Evolutionary conservation across 2,113 vertebrate genomes (phyloP), one percentile per base, ranked within the genome.

Genomic region (Pachypanchax playfairii): DNA sequence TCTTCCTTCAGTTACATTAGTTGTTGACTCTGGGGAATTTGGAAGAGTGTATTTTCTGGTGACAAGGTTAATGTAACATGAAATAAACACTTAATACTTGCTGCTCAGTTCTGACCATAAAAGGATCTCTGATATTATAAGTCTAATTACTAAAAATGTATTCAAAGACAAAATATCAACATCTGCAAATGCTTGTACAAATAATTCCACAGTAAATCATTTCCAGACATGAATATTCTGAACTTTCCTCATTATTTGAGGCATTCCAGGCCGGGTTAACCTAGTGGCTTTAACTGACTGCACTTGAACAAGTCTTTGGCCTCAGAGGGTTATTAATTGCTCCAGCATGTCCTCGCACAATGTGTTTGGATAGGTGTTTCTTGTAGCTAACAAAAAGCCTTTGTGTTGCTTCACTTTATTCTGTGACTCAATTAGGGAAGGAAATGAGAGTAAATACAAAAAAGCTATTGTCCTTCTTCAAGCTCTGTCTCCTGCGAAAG

Each of bases 321-420:
- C 80, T 79, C 65, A 24, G 65, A 79, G 83, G 73, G 82, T 88
- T 89, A 92, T 90, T 91, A 91, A 91, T 88, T 87, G 85, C 77
- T 76, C 71, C 82, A 88, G 77, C 77, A 85, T 87, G 82, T 78
- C 82, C 80, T 88, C 72, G 70, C 84, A 89, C 90, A 80, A 80
- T 90, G 82, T 93, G 92, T 95, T 94, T 94, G 91, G 86, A 91
- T 93, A 93, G 52, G 87, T 91, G 88, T 87, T 91, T 85, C 86
- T 85, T 80, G 73, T 88, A 71, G 83, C 86, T 90, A 86, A 92
- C 88, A 92, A 84, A 87, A 90, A 83, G 72, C 82, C 86, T 91
- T 91, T 93, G 91, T 92, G 75, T 67, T 50, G 61, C 83, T 86
- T 92, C 75, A 89, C 90, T 92, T 92, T 87, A 81, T 84, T 88